A percentile compares a stretch with the other conserved stretches of the same genome.
Evolutionary conservation across 2,888 invertebrate genomes (phyloP).

Genomic region (Chrysolina haemoptera): DNA sequence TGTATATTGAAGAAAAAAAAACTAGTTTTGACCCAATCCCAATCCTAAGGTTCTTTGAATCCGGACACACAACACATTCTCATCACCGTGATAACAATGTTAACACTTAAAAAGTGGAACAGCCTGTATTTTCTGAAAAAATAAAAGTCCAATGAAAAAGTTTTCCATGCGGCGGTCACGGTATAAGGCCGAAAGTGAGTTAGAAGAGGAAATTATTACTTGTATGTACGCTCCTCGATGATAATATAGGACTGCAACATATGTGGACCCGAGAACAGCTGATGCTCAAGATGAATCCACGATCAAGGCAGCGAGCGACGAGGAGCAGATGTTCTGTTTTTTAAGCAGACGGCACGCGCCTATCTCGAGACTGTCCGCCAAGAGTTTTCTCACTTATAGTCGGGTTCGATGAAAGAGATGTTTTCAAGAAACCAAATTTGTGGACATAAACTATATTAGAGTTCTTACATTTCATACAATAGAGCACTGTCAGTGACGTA

Average conservation of each 20-base stretch:
- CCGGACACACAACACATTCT: too few relatives aligned
- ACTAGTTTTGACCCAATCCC: too few relatives aligned
- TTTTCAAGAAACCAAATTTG: not conserved
- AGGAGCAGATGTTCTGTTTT: constrained; percentile 65
- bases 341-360: constrained; percentile 69
- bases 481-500: too few relatives aligned
- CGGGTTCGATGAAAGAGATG: not conserved
- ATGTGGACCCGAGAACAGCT: constrained; percentile 62
- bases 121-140: not conserved
- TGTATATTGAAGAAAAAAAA: too few relatives aligned
- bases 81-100: too few relatives aligned
- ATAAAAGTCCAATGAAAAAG: not conserved
- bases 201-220: constrained; percentile 31
- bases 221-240: constrained; percentile 33
- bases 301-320: constrained; percentile 60
- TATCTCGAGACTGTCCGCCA: constrained; percentile 42
- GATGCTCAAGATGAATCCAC: constrained; percentile 66
- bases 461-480: too few relatives aligned
- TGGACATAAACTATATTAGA: too few relatives aligned
- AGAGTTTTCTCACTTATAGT: constrained; percentile 39
- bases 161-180: not conserved
- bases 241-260: constrained; percentile 46
- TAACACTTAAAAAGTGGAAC: too few relatives aligned
- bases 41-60: too few relatives aligned
- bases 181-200: not conserved